Conservation (phyloP, 2,113 vertebrate species). For the Tachuris rubrigastra region DNA sequence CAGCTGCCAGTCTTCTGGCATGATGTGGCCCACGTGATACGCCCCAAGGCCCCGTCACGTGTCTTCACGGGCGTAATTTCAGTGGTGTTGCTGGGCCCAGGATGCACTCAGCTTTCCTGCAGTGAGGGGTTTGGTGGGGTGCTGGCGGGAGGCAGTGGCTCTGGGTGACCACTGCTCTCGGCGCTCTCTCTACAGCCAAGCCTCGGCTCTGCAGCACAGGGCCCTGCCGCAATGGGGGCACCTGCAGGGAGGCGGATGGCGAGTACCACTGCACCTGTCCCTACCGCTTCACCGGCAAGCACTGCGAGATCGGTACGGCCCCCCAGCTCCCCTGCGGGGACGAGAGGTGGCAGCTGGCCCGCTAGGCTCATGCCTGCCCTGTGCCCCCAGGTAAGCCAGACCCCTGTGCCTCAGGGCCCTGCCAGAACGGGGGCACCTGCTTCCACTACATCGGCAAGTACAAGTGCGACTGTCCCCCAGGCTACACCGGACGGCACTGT, state of each 20-base stretch:
- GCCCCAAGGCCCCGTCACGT: fast-evolving
- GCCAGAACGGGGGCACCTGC: slow-evolving; percentile 93
- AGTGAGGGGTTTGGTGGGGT: fast-evolving
- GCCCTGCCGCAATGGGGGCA: slow-evolving; percentile 93
- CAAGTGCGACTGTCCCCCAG: slow-evolving; percentile 91
- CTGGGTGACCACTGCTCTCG: background rate
- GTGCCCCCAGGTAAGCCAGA: slow-evolving; percentile 87
- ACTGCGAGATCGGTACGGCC: slow-evolving; percentile 92
- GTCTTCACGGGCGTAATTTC: fast-evolving
- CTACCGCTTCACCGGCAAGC: slow-evolving; percentile 92
- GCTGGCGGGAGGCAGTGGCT: background rate
- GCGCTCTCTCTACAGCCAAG: slow-evolving; percentile 79
- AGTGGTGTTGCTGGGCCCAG: fast-evolving
- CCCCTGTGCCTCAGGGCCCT: slow-evolving; percentile 92
- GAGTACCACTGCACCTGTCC: slow-evolving; percentile 91
- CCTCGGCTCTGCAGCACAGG: slow-evolving; percentile 86
- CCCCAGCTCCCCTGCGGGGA: background rate
- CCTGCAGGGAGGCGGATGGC: slow-evolving; percentile 85
- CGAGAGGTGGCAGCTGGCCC: background rate
- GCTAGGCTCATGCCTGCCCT: background rate
- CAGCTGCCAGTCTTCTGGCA: background rate
- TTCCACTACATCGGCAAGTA: slow-evolving; percentile 99
- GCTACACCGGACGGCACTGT: slow-evolving; percentile 88
- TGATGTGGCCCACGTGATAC: fast-evolving
- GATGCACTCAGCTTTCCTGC: fast-evolving